Base-by-base conservation (phyloP, 2,113 vertebrate species). In the Cyanistes caeruleus region DNA sequence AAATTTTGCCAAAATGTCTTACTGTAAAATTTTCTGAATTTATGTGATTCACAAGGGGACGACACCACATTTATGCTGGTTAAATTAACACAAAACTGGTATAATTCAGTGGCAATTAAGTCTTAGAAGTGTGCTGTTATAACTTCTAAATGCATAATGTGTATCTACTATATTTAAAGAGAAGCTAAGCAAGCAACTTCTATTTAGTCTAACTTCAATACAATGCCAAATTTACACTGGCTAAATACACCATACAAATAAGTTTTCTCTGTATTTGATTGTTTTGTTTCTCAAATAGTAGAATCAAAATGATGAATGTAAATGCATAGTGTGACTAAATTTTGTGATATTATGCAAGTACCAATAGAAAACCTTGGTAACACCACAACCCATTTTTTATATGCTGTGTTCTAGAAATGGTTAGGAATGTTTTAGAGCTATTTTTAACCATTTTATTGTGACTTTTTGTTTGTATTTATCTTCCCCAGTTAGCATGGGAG, bases 381-480 rank as follows among this genome's bases (percentile, higher is more conserved):
- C 25, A 82, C 76, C 65, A 87, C 44, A 84, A 89, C 31, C 33
- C 76, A 15, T 79, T 89, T 92, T 75, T 84, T 79, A 53, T 94
- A 75, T 68, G n/a, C 65, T 56, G 18, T 84, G 41, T 72, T 95
- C 95, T 84, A 94, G 87, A 95, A 92, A 96, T 87, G 73, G 80
- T 72, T 84, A 84, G 80, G 84, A 94, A 95, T 89, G 77, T 87
- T 94, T 93, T 43, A 79, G 65, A 79, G 89, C 73, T 96, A 96
- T 95, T 95, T 97, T 96, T 82, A 95, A 97, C 80, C 69, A 75
- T 91, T 95, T 95, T 72, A 94, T 95, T 95, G 87, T 94, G 69
- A 64, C 60, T 92, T 92, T 75, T 84, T 92, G 69, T 94, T 95
- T 95, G 65, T 84, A 39, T 92, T 94, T 91, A 59, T 89, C 58